A percentile compares a stretch with the other conserved stretches of the same genome.
phyloP scores from a whole-genome alignment of 1,140 invertebrate genomes.

The Saccostrea glomerata region DNA sequence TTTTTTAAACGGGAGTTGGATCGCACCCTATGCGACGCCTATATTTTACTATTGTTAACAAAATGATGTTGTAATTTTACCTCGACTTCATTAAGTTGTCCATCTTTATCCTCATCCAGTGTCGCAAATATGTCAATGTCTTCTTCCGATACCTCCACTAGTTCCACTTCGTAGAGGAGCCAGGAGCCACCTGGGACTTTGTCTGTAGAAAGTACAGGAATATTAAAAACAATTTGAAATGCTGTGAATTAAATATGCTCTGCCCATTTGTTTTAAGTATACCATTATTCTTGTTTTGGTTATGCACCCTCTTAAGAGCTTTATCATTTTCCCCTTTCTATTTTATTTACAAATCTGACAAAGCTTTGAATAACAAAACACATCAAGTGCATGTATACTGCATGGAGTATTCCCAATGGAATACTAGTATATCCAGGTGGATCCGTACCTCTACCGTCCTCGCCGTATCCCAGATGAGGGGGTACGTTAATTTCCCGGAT shows the following conservation, averaged over 20 bases:
- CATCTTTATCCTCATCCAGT: neutral
- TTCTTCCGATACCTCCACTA: neutral
- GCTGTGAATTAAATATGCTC: no score
- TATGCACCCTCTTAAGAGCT: neutral
- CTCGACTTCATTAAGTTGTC: neutral
- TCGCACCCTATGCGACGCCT: no score
- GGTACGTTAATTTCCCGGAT: slow-evolving; percentile 93
- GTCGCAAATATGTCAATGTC: neutral
- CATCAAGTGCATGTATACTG: no score
- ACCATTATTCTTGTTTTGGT: no score
- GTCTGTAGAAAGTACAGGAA: neutral
- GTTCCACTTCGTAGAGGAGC: neutral
- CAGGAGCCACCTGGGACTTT: neutral
- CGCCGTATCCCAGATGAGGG: slow-evolving; percentile 92
- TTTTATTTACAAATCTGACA: no score
- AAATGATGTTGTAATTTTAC: neutral
- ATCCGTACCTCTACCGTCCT: slow-evolving; percentile 74
- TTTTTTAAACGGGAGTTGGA: no score
- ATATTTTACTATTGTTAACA: no score
- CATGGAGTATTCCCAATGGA: no score
- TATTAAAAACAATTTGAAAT: neutral
- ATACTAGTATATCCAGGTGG: no score
- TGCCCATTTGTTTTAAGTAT: no score
- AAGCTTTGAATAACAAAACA: no score
- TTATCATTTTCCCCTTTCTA: neutral